Evolutionary conservation across 1,140 invertebrate genomes (phyloP), one percentile per base, ranked within the genome.

Genomic region (Tetraneura akinire): DNA sequence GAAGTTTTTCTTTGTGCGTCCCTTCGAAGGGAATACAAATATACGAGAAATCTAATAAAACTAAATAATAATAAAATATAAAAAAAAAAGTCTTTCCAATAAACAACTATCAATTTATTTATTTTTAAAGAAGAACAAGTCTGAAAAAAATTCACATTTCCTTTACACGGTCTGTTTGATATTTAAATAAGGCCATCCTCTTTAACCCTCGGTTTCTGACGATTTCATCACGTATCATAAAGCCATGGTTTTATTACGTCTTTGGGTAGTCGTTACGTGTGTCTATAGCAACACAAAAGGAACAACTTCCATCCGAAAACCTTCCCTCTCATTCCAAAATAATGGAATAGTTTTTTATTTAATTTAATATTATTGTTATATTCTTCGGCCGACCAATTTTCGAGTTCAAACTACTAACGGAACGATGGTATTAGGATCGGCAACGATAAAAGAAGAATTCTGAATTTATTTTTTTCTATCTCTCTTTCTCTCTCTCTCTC

Each of bases 151-250:
- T 47, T 42, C 66, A 68, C 53, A 37, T 57, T 55, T 57, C 14
- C 32, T 32, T 57, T 76, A 37, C 32, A 55, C 73, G 49, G 5
- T 76, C 73, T 57, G 32, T 53, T 57, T 76, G 53, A 76, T 76
- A 76, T 76, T 76, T 76, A 76, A 76, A 76, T 76, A 76, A 57
- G 53, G 53, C 11, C 10, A 55, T 53, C 51, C 70, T 37, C 10
- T 23, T 57, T 53, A 16, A 16, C 51, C 73, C 29, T 76, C n/a
- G 13, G 53, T 55, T 76, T 74, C 71, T 74, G 32, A 29, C 16
- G 70, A 74, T 74, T 74, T 76, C 73, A 76, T 42, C 73, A 76
- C 73, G 73, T 76, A n/a, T 42, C 73, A 76, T 76, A 76, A 76
- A 55, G 73, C 29, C 32, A 57, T n/a, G 55, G 51, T 55, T 53